phyloP scores from a whole-genome alignment of 2,888 invertebrate genomes.

The Auanema sp. region DNA sequence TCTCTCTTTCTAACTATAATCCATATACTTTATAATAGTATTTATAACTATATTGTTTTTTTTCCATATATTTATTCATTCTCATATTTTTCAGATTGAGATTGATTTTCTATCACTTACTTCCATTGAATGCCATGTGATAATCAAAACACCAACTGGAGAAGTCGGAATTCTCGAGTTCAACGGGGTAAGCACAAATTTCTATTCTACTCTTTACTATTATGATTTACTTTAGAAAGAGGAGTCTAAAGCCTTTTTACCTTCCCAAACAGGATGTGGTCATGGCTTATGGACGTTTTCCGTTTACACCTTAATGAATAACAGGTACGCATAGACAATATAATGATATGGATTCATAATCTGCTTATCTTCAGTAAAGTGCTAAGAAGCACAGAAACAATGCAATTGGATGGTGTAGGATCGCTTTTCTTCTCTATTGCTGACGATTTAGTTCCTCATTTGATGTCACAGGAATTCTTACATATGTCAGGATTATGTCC shows the following conservation, averaged over 20 bases:
- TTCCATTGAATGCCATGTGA: conserved; percentile 32
- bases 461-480: conserved; percentile 52
- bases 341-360: neutral
- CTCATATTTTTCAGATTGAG: conserved; percentile 45
- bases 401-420: conserved; percentile 56
- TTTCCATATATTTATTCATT: neutral
- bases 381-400: conserved; percentile 23
- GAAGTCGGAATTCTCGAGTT: conserved; percentile 42
- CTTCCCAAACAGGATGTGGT: conserved; percentile 44
- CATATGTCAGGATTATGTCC: conserved; percentile 46
- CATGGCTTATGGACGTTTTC: conserved; percentile 51
- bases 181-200: conserved; percentile 10
- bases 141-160: conserved; percentile 47
- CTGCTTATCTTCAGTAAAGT: conserved; percentile 24
- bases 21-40: no score
- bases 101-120: conserved; percentile 42
- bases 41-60: no score
- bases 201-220: neutral
- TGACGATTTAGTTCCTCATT: conserved; percentile 39
- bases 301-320: conserved; percentile 30
- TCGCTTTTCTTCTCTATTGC: conserved; percentile 53
- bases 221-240: conserved; percentile 21
- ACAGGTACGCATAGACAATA: conserved; percentile 19
- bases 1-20: no score
- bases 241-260: conserved; percentile 37